Percentiles rank a stretch among this genome's conserved stretches.
phyloP scores from a whole-genome alignment of 92 coral and sea anemone genomes.

The Epizoanthus illoricatus region DNA sequence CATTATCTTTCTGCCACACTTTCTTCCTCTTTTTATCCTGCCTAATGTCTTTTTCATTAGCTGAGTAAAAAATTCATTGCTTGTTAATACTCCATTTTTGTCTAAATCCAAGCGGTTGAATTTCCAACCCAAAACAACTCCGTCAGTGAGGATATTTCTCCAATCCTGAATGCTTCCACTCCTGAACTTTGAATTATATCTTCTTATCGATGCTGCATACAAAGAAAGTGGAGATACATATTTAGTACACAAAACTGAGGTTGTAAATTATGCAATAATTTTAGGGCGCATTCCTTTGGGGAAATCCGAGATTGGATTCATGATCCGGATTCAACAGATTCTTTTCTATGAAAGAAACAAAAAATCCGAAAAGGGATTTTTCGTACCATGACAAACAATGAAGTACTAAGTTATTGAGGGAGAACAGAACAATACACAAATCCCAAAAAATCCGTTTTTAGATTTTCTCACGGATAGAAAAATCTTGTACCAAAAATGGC shows the following conservation, averaged over 20 bases:
- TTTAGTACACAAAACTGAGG: neutral
- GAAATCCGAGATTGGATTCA: too few relatives aligned
- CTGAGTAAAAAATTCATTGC: constrained; percentile 67
- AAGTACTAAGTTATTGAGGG: too few relatives aligned
- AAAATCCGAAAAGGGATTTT: too few relatives aligned
- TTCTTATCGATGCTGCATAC: constrained; percentile 53
- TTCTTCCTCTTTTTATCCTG: constrained; percentile 80
- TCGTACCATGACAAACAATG: too few relatives aligned
- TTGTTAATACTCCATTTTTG: constrained; percentile 63
- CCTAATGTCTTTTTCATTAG: constrained; percentile 84
- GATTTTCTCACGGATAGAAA: too few relatives aligned
- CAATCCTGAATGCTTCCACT: constrained; percentile 66
- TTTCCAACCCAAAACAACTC: constrained; percentile 86
- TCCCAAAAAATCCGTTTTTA: too few relatives aligned
- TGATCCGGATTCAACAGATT: too few relatives aligned
- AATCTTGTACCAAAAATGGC: too few relatives aligned
- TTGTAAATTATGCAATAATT: too few relatives aligned
- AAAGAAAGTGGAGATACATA: neutral
- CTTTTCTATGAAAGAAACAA: too few relatives aligned
- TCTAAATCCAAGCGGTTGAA: constrained; percentile 82
- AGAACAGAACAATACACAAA: too few relatives aligned
- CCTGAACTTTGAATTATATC: constrained; percentile 49
- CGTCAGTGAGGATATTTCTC: constrained; percentile 69
- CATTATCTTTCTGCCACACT: constrained; percentile 86
- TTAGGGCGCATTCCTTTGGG: too few relatives aligned